Base-by-base conservation (phyloP, 2,797 vertebrate genomes). In the Takifugu ocellatus region DNA sequence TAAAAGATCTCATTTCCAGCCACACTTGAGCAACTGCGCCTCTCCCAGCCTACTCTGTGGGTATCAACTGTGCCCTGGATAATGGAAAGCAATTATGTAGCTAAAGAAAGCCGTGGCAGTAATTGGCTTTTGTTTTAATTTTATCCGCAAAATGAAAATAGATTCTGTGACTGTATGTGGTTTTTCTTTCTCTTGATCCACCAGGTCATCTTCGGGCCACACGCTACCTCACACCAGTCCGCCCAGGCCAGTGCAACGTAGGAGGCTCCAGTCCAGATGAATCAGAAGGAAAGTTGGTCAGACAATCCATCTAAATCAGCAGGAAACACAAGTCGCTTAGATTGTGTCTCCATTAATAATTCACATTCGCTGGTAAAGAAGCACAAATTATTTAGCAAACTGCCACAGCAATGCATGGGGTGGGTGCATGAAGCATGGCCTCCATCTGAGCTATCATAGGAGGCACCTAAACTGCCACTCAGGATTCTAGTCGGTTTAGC, bases 341-440 rank as follows among this genome's bases (percentile, higher is more conserved):
- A 90, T 91, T 92, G 88, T 90, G 85, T 90, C 84, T 70, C 52
- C 72, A 91, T 92, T 86, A 92, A 92, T 93, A 90, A 93, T 93
- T 92, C 83, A 84, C 87, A 90, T 90, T 90, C 85, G 88, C 86
- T 62, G 70, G 85, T 91, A 91, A 92, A 90, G 84, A 90, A 90
- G 86, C 89, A 90, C 88, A 90, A 90, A 92, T 92, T 88, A 92
- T 93, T 92, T 91, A 92, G 86, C 76, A 64, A 90, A 89, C 90
- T 90, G 89, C 86, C 91, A 90, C 89, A 88, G 87, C 80, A 79
- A 75, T 66, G 78, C 74, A 83, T 76, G 79, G 84, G 85, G 78
- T 84, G 85, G 81, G 82, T 73, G 84, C 79, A 76, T 78, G 84
- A 90, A 84, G 85, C 70, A 44, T 45, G 55, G 72, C 73, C 78